Base-by-base conservation (phyloP, 2,888 invertebrate genomes). In the Coelinius sp. region DNA sequence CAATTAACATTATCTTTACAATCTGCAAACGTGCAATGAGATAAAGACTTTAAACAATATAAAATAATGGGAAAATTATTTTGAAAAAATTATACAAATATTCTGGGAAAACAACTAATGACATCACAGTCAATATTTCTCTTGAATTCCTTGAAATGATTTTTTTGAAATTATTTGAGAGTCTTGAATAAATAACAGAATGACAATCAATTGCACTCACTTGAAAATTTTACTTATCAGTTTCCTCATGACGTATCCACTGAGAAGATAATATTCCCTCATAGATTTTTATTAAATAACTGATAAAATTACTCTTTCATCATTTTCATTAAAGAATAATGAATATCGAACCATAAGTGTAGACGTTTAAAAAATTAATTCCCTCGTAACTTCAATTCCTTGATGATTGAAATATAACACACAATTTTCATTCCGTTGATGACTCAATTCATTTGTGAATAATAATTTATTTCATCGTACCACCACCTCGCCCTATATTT, bases 1-100 rank as follows among this genome's bases (percentile, higher is more conserved):
- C 53, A 53, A 53, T 17, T 35, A 31, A 31, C 20, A 59, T 59
- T 59, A 59, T 59, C 59, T 59, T 59, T 59, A 59, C 59, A 59
- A 59, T 59, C 59, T 59, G 10, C 20, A 20, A 25, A 31, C 20
- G 8, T 59, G 31, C 31, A 59, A 20, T 20, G 8, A 17, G 59
- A 59, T 59, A 59, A 59, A 35, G 20, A 35, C 17, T 31, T 20
- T 7, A 31, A 31, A 59, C 59, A 17, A 59, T 35, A 20, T 12
- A 14, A 35, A 59, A 35, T 35, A 59, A 17, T 31, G 46, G 46
- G 46, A 6, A 49, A 49, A 49, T 17, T 31, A 41, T 12, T 20
- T 20, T 8, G 2, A 20, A 49, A 49, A 49, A 49, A 20, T 17
- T 49, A 49, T 49, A 49, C 20, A 49, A 49, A 49, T 49, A 49